phyloP scores from a whole-genome alignment of 2,797 vertebrate genomes.

The Malurus splendens region DNA sequence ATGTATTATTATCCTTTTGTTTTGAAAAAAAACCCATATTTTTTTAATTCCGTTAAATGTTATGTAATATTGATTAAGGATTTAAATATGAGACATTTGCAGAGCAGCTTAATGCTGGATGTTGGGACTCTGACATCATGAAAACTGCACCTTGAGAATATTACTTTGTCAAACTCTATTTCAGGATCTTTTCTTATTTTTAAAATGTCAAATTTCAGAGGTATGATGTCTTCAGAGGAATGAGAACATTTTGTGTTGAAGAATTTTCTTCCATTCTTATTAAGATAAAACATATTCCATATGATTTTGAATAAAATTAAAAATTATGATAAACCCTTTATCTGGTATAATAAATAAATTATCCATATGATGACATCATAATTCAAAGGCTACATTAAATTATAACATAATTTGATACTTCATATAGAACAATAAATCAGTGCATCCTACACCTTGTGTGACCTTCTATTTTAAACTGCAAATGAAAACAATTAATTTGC shows the following conservation, averaged over 20 bases:
- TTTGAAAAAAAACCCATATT: not conserved
- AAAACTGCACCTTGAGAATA: not conserved
- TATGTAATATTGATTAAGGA: not conserved
- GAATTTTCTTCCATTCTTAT: not conserved
- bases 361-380: constrained; percentile 8
- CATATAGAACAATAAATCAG: constrained; percentile 33
- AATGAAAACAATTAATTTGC: constrained; percentile 57
- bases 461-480: constrained; percentile 46
- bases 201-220: constrained; percentile 32
- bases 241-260: not conserved
- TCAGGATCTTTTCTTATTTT: constrained; percentile 29
- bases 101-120: not conserved
- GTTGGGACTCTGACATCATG: not conserved
- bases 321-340: not conserved
- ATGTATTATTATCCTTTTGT: not conserved
- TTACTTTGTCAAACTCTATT: not conserved
- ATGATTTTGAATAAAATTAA: not conserved
- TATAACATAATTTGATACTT: constrained; percentile 29
- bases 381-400: constrained; percentile 21
- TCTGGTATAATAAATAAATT: constrained; percentile 2
- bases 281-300: not conserved
- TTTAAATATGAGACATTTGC: not conserved
- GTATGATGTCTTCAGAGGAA: constrained; percentile 15
- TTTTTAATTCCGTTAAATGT: not conserved
- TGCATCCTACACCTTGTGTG: constrained; percentile 7